Evolutionary conservation across 1,140 invertebrate species (phyloP).

Genomic region (Centruroides sculpturatus): DNA sequence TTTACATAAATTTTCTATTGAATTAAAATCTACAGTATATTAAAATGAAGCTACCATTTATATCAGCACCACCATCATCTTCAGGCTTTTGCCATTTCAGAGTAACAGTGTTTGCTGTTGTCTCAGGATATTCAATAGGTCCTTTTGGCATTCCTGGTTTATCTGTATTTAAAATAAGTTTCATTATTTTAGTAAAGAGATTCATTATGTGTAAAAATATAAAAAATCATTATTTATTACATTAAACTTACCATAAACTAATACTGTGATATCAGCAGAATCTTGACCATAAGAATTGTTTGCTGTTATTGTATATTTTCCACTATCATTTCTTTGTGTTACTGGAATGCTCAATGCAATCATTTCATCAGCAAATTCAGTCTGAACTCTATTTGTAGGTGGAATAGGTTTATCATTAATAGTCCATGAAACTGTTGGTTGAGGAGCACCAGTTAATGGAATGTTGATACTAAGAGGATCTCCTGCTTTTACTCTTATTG

Average conservation of each 20-base stretch:
- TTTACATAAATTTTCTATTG: too few relatives aligned
- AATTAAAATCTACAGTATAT: too few relatives aligned
- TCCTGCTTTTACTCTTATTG: slow-evolving; percentile 89
- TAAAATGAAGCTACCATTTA: slow-evolving; percentile 48
- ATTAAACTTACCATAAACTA: slow-evolving; percentile 34
- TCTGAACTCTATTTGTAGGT: slow-evolving; percentile 38
- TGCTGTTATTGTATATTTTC: slow-evolving; percentile 79
- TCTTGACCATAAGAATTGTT: slow-evolving; percentile 79
- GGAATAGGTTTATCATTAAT: slow-evolving; percentile 56
- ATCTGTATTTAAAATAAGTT: slow-evolving; percentile 43
- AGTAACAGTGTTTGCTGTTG: slow-evolving; percentile 66
- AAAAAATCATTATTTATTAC: neutral
- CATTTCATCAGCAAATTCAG: slow-evolving; percentile 65
- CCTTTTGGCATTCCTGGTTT: slow-evolving; percentile 76
- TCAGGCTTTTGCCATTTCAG: slow-evolving; percentile 82
- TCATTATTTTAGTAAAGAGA: neutral
- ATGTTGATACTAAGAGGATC: slow-evolving; percentile 91
- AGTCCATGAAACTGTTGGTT: slow-evolving; percentile 78
- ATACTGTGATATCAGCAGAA: slow-evolving; percentile 79
- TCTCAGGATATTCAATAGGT: slow-evolving; percentile 53
- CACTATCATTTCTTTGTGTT: slow-evolving; percentile 76
- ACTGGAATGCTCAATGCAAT: slow-evolving; percentile 77
- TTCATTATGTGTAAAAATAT: neutral
- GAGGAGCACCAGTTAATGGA: slow-evolving; percentile 84
- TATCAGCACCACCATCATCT: slow-evolving; percentile 89